phyloP scores from a whole-genome alignment of 2,888 invertebrate genomes.

The Andrena haemorrhoa region DNA sequence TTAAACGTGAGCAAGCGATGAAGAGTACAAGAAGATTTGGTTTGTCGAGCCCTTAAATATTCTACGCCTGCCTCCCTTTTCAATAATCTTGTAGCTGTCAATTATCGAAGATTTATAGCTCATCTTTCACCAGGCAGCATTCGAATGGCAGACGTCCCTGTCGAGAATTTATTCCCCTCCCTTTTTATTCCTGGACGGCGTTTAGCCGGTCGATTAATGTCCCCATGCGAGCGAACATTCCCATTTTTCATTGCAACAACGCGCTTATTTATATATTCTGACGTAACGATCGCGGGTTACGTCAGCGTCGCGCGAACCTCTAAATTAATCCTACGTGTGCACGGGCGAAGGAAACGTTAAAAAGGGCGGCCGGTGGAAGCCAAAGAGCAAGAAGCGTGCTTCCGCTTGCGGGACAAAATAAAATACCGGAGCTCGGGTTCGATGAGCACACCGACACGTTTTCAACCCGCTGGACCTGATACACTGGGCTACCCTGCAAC shows the following conservation, averaged over 20 bases:
- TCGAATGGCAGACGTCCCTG: neutral
- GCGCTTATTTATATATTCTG: conserved; percentile 35
- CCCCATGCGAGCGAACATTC: neutral
- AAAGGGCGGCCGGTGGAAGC: conserved; percentile 51
- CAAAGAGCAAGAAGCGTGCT: conserved; percentile 77
- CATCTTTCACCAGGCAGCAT: neutral
- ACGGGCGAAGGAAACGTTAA: conserved; percentile 47
- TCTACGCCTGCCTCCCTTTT: neutral
- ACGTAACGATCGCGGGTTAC: conserved; percentile 37
- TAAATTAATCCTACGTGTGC: conserved; percentile 45
- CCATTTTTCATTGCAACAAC: conserved; percentile 34
- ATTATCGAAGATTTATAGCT: conserved; percentile 6
- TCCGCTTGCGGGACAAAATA: conserved; percentile 79
- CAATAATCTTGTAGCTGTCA: neutral
- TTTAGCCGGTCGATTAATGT: conserved; percentile 6
- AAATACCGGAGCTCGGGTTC: conserved; percentile 81
- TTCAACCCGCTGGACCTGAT: conserved; percentile 48
- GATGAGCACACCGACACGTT: conserved; percentile 77
- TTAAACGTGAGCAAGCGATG: too few relatives aligned
- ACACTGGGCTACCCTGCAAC: conserved; percentile 5
- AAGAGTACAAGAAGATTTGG: too few relatives aligned
- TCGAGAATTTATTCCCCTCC: neutral
- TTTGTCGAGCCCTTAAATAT: neutral
- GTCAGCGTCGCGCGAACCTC: conserved; percentile 27
- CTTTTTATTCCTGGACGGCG: neutral